Conservation (phyloP, 2,113 vertebrate species). For the Lepus europaeus region DNA sequence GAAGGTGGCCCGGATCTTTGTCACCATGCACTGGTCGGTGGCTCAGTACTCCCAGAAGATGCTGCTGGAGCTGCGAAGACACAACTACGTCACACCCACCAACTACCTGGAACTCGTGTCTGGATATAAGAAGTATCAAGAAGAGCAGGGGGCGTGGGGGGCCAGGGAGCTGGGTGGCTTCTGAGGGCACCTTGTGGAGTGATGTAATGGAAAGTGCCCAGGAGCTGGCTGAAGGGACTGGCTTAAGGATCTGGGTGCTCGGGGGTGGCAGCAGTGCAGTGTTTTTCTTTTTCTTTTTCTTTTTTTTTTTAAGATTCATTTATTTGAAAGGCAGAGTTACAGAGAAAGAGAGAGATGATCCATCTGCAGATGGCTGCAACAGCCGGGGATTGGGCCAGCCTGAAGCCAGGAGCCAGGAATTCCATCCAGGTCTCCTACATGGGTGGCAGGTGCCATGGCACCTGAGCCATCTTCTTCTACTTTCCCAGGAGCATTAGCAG, state of each 20-base stretch:
- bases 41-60: conserved; percentile 90
- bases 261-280: background rate
- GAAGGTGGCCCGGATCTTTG: conserved; percentile 92
- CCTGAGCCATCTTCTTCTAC: too few species aligned
- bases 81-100: conserved; percentile 94
- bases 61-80: conserved; percentile 90
- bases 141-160: background rate
- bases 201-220: background rate
- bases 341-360: too few species aligned
- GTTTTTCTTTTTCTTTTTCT: too few species aligned
- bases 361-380: too few species aligned
- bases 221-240: background rate
- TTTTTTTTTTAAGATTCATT: too few species aligned
- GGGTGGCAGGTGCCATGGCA: too few species aligned
- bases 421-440: too few species aligned
- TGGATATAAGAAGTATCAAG: conserved; percentile 93
- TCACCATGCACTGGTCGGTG: conserved; percentile 94
- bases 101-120: conserved; percentile 96
- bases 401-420: too few species aligned
- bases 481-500: too few species aligned
- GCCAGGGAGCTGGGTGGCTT: background rate
- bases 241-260: background rate
- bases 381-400: too few species aligned
- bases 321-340: too few species aligned
- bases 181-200: background rate